Conservation (phyloP, 2,113 vertebrate species). For the Pholis gunnellus region DNA sequence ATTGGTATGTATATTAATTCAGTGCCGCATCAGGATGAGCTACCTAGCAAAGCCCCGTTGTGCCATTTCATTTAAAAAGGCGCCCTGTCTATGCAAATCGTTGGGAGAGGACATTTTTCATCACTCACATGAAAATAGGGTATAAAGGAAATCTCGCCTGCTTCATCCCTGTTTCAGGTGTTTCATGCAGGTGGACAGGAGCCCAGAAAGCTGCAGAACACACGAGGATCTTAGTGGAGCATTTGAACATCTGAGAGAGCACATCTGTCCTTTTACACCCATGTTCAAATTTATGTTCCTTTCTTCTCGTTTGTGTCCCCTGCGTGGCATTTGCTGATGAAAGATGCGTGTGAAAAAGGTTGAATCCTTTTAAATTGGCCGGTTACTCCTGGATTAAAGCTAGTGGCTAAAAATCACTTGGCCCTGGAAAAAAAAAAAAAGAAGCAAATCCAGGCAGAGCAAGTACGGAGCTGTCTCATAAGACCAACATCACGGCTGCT, state of each 20-base stretch:
- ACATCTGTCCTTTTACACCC: slow-evolving; percentile 43
- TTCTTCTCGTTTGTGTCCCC: slow-evolving; percentile 36
- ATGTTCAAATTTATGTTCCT: slow-evolving; percentile 39
- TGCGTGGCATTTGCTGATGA: slow-evolving; percentile 36
- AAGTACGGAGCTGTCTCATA: slow-evolving; percentile 47
- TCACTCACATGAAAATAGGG: slow-evolving; percentile 12
- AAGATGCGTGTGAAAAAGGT: slow-evolving; percentile 22
- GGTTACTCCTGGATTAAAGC: slow-evolving; percentile 25
- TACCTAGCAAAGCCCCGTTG: slow-evolving; percentile 23
- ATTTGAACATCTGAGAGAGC: slow-evolving; percentile 55
- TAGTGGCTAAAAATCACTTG: slow-evolving; percentile 30
- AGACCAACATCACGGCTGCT: slow-evolving; percentile 48
- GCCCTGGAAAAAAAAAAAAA: slow-evolving; percentile 8
- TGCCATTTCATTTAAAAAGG: slow-evolving; percentile 36
- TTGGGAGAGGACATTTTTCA: slow-evolving; percentile 38
- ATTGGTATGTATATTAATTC: slow-evolving; percentile 54
- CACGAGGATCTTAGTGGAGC: neutral
- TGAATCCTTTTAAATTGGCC: slow-evolving; percentile 37
- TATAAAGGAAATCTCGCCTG: slow-evolving; percentile 12
- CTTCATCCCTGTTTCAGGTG: slow-evolving; percentile 39
- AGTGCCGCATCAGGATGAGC: slow-evolving; percentile 12
- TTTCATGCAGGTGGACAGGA: slow-evolving; percentile 19
- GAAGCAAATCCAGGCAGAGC: slow-evolving; percentile 8
- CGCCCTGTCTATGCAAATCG: slow-evolving; percentile 24
- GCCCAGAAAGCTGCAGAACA: slow-evolving; percentile 22